Evolutionary conservation across 2,797 vertebrate species (phyloP), one percentile per base, ranked within the genome.

Genomic region (Schizopygopsis pylzovi): DNA sequence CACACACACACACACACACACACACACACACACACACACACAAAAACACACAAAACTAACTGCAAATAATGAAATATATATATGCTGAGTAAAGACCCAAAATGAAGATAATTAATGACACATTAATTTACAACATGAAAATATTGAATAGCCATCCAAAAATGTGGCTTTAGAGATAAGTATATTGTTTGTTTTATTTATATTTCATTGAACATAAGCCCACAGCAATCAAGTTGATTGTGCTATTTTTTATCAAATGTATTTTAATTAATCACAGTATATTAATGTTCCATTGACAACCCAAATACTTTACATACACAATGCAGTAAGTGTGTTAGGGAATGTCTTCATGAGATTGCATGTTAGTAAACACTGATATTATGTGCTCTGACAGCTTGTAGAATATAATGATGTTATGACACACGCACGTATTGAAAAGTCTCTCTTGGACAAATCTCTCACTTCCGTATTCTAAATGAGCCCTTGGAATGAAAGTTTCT

Each of bases 401-500:
- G 54, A 73, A 72, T 59, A 47, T 65, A 75, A 49, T 22, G 25
- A 63, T 25, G 71, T 73, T 83, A 83, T 77, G n/a, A 49, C 71
- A 70, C 43, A 79, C 11, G 49, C 54, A 79, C 2, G 49, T n/a
- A 86, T 41, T 49, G 49, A 79, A 22, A 68, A 61, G 39, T 63
- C 22, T 28, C 28, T 68, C 15, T 73, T 37, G 45, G 80, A 82
- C 85, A 86, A 86, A 79, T 83, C 56, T 18, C 67, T 80, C 13
- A 11, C 71, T 79, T 56, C 67, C 37, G 13, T 41, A 47, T 43
- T 43, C 43, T 80, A 65, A 77, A 54, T 52, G 49, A 87, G 80
- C 88, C 90, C 88, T 85, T 86, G 87, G 88, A 87, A 84, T 89
- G 81, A 90, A 81, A 86, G 82, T 75, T 47, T 84, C 86, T 88